Evolutionary conservation across 2,113 vertebrate genomes (phyloP).

Genomic region (Heterotis niloticus): DNA sequence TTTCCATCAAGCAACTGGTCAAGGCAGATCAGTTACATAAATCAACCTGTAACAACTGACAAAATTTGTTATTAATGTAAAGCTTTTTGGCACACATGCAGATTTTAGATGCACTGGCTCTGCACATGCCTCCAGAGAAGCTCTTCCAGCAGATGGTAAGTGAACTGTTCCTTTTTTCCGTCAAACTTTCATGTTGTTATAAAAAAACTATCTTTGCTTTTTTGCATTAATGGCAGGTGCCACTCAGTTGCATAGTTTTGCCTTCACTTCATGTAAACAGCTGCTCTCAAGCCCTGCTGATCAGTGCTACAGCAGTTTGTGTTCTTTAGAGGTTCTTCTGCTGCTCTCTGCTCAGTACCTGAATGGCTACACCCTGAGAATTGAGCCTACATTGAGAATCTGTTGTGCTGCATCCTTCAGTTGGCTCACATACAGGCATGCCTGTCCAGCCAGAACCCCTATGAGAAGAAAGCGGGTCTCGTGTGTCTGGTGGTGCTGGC

Average conservation of each 20-base stretch:
- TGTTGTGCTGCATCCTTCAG: constrained; percentile 44
- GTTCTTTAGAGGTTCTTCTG: background rate
- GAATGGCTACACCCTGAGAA: background rate
- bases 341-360: background rate
- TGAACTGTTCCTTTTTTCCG: constrained; percentile 8
- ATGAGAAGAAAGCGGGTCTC: constrained; percentile 78
- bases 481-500: constrained; percentile 81
- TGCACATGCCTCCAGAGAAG: constrained; percentile 81
- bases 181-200: background rate
- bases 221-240: no score
- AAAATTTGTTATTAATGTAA: background rate
- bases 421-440: constrained; percentile 70
- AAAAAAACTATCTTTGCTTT: no score
- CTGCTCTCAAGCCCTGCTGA: background rate
- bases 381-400: background rate
- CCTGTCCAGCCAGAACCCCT: constrained; percentile 67
- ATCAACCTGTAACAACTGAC: no score
- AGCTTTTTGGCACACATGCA: constrained; percentile 39
- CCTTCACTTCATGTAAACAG: background rate
- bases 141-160: constrained; percentile 77
- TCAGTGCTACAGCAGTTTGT: background rate
- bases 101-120: constrained; percentile 81
- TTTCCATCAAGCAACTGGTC: constrained; percentile 71
- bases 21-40: constrained; percentile 69
- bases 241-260: no score